Evolutionary conservation across 2,797 vertebrate species (phyloP).

Genomic region (Trachops cirrhosus): DNA sequence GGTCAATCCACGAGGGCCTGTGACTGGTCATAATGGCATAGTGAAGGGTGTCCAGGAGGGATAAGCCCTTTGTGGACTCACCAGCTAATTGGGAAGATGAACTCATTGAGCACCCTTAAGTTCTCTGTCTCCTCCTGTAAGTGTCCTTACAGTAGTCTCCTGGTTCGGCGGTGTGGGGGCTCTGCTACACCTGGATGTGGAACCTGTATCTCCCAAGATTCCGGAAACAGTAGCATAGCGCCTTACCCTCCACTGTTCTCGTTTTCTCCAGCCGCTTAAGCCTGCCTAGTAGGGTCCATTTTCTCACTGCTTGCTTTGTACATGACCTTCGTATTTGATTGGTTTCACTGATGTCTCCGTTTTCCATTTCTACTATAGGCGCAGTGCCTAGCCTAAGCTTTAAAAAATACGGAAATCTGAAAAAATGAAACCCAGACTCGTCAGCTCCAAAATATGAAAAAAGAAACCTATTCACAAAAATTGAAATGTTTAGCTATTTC

Average conservation of each 20-base stretch:
- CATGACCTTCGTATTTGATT: neutral
- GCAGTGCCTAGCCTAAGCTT: neutral
- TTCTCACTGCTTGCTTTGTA: neutral
- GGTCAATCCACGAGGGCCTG: neutral
- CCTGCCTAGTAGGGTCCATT: neutral
- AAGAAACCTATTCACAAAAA: neutral
- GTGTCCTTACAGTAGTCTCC: neutral
- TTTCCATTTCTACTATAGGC: neutral
- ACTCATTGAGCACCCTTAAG: neutral
- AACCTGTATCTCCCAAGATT: neutral
- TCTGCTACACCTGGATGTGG: neutral
- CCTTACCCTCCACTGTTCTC: neutral
- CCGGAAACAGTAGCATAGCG: neutral
- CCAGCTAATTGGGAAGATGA: neutral
- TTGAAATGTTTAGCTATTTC: neutral
- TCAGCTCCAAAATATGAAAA: neutral
- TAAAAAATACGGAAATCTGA: neutral
- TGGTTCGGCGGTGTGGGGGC: neutral
- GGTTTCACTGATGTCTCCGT: neutral
- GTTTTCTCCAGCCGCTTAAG: neutral
- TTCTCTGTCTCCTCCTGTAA: neutral
- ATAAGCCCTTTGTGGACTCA: neutral
- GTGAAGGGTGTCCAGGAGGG: neutral
- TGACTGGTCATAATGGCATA: slow-evolving; percentile 21
- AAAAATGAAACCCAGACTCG: neutral